A percentile compares a stretch with the other conserved stretches of the same genome.
phyloP scores from a whole-genome alignment of 2,888 invertebrate species.

The Incurvaria masculella region DNA sequence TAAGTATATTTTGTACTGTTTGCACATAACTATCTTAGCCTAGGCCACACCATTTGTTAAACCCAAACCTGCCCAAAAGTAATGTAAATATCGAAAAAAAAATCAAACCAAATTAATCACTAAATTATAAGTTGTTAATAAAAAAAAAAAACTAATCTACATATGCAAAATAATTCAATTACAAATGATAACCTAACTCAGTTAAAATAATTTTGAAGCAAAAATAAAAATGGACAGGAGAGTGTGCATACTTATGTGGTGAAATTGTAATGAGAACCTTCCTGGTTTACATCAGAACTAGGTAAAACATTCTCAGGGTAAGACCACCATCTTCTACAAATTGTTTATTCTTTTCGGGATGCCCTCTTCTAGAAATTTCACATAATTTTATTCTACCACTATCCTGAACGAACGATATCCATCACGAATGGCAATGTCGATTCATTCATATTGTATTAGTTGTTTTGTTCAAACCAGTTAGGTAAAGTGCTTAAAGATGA shows the following conservation, averaged over 20 bases:
- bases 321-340: no score
- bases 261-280: slow-evolving; percentile 1
- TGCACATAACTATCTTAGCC: background rate
- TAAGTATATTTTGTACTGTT: background rate
- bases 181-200: background rate
- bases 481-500: background rate
- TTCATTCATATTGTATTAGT: no score
- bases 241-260: background rate
- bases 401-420: no score
- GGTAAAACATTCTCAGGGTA: no score
- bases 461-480: background rate
- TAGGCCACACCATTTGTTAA: background rate
- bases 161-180: background rate
- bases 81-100: background rate
- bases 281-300: no score
- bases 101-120: background rate
- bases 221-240: background rate
- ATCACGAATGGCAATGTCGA: no score
- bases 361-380: no score
- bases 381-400: no score
- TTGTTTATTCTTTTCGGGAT: no score
- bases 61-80: background rate
- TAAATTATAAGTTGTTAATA: background rate
- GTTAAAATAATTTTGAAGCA: background rate
- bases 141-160: background rate